A percentile compares a stretch with the other conserved stretches of the same genome.
Conservation (phyloP, 2,888 invertebrate genomes). For the Caenorhabditis sp. region DNA sequence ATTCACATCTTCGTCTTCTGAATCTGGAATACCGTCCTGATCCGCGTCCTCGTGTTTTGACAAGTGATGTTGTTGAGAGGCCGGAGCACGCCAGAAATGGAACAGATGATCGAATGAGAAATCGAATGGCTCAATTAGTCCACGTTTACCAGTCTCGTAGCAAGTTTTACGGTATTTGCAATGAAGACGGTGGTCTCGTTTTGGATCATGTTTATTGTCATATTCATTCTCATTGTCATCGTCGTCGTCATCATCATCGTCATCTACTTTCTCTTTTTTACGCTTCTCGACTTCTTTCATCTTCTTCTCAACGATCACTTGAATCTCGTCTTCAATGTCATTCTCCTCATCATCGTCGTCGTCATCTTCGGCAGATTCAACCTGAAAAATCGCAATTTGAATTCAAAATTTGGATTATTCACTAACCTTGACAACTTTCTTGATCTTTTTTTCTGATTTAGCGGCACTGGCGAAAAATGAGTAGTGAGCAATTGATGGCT, state of each 20-base stretch:
- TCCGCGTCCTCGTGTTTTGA: slow-evolving; percentile 33
- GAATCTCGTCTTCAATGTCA: slow-evolving; percentile 45
- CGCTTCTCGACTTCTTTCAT: slow-evolving; percentile 25
- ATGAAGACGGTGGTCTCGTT: slow-evolving; percentile 43
- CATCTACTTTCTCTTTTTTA: slow-evolving; percentile 29
- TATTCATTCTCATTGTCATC: slow-evolving; percentile 35
- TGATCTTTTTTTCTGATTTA: background rate
- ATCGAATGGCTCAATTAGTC: slow-evolving; percentile 35
- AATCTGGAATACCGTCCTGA: slow-evolving; percentile 42
- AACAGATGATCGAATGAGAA: slow-evolving; percentile 34
- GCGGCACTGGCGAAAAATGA: background rate
- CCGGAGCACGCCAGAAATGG: slow-evolving; percentile 35
- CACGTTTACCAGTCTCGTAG: slow-evolving; percentile 52
- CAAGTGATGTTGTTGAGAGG: slow-evolving; percentile 28
- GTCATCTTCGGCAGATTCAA: slow-evolving; percentile 7
- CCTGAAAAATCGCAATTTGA: slow-evolving; percentile 14
- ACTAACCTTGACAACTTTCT: slow-evolving; percentile 5
- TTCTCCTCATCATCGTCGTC: slow-evolving; percentile 52
- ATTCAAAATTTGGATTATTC: no score
- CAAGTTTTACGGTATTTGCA: slow-evolving; percentile 62
- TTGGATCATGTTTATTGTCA: slow-evolving; percentile 36
- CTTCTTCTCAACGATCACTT: slow-evolving; percentile 42
- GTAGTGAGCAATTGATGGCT: background rate
- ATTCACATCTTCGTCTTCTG: slow-evolving; percentile 42
- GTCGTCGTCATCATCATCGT: slow-evolving; percentile 26